phyloP scores from a whole-genome alignment of 2,113 vertebrate species.

The Clupea harengus region DNA sequence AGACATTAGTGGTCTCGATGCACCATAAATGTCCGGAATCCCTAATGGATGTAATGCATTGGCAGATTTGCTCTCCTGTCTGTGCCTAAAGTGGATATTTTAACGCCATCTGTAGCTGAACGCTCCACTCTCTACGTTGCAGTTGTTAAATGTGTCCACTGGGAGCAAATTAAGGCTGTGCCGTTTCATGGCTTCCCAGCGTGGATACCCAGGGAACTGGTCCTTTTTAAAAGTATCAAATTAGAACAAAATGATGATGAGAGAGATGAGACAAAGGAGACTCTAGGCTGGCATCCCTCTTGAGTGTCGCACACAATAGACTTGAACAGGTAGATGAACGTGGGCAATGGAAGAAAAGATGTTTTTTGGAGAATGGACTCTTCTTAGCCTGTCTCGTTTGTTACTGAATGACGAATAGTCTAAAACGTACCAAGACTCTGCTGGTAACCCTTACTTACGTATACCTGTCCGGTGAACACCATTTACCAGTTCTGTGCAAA shows the following conservation, averaged over 20 bases:
- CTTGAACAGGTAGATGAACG: neutral
- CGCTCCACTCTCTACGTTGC: neutral
- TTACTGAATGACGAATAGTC: neutral
- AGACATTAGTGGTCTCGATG: neutral
- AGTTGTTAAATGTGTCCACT: conserved; percentile 15
- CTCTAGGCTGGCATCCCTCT: neutral
- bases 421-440: neutral
- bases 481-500: neutral
- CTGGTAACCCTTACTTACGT: neutral
- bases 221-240: neutral
- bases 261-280: neutral
- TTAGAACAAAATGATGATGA: neutral
- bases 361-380: neutral
- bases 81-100: neutral
- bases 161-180: conserved; percentile 21
- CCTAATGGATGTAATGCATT: neutral
- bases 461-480: neutral
- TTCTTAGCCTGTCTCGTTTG: neutral
- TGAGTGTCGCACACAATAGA: neutral
- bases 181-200: neutral
- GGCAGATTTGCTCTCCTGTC: neutral
- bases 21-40: neutral
- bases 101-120: neutral
- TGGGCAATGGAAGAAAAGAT: neutral
- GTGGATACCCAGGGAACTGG: neutral